Base-by-base conservation (phyloP, 2,797 vertebrate genomes). In the Pseudotriccus pelzelni region DNA sequence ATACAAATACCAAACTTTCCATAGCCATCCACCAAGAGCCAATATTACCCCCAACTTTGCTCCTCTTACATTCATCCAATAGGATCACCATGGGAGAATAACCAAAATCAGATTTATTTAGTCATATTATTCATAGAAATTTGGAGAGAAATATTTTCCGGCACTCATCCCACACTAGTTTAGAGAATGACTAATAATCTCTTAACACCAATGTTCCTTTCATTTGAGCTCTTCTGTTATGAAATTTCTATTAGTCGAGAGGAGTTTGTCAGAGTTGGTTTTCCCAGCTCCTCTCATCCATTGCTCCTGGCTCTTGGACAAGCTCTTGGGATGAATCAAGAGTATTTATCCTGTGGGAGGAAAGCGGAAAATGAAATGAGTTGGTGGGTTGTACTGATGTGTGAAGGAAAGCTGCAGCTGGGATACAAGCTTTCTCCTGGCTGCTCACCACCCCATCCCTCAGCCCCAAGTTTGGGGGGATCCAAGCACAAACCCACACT, bases 161-260 rank as follows among this genome's bases (percentile, higher is more conserved):
- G 88, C 56, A 25, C 44, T 91, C 90, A 91, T 87, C 96, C 89
- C 77, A 95, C 90, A 73, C 63, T n/a, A 39, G 46, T 86, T 91
- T 59, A 66, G 73, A 66, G 73, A 82, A 70, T 94, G 88, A 95
- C 80, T 94, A 96, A 93, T 81, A 90, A 95, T 90, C 69, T 92
- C 50, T 86, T 64, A 86, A 52, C 59, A 90, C 47, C 59, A 84
- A 43, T 58, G 73, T 91, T 93, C 63, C 74, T 60, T 63, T 67
- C 63, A 66, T 78, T 73, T 84, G 20, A 78, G 69, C 30, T 63
- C 14, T 91, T 58, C 66, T 75, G 25, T 17, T 50, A 27, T 1
- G 17, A 73, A 74, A 69, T 81, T 67, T 72, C 46, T 74, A 1
- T 56, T 22, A 67, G 67, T 9, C 1, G 0, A 53, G 81, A 64